Evolutionary conservation across 1,140 invertebrate species (phyloP), one percentile per base, ranked within the genome.

Genomic region (Ostrea edulis): DNA sequence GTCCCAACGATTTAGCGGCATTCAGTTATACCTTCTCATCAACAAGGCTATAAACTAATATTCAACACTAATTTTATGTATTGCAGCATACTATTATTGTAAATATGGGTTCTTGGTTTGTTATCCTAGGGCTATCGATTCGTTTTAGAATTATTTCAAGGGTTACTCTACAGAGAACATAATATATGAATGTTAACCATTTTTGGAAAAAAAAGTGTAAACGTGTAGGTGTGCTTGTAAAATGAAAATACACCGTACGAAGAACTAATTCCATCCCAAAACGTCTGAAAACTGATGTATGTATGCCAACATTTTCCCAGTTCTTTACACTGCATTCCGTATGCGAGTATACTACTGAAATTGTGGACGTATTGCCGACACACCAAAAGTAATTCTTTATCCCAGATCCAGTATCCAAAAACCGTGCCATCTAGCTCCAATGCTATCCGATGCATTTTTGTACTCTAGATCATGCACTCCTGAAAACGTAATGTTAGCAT

Each of bases 311-410:
- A 85, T 90, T 87, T 51, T 86, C 62, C 87, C 89, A 89, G 0
- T 52, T 8, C 29, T 55, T 68, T 0, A 91, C 12, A 51, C 55
- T 83, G 86, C 89, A 91, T 22, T 90, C 90, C 17, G 87, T 86
- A 8, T 68, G 84, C 12, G 17, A 65, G 55, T 62, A n/a, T 20
- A 62, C 20, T 62, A n/a, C 2, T 52, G 82, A 44, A 20, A 54
- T 53, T 54, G 52, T 54, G 5, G 52, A 53, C 8, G 85, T 87
- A 7, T 58, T 55, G 8, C 89, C 86, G n/a, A 91, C 89, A 90
- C 90, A 91, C 90, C 90, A 91, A 44, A 83, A 58, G 81, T 91
- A 91, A 12, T 83, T 82, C n/a, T 55, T 77, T 52, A 91, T 83
- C 20, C 86, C 85, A 65, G 87, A 88, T 12, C 84, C 84, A 14